Evolutionary conservation across 1,140 invertebrate genomes (phyloP).

Genomic region (Zaprionus davidi): DNA sequence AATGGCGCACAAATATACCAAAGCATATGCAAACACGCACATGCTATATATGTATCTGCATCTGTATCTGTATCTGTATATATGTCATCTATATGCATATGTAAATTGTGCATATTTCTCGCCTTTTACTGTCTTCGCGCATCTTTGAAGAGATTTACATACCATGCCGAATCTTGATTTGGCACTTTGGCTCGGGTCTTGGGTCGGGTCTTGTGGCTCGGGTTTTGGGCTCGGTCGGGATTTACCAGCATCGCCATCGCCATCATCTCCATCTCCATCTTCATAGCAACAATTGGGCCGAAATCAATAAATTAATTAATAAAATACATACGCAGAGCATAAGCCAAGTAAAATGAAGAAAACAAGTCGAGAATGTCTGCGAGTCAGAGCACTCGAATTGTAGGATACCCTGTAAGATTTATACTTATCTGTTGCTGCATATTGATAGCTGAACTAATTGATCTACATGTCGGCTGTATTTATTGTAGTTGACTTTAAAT

Average conservation of each 20-base stretch:
- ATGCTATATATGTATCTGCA: constrained; percentile 10
- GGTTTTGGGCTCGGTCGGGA: constrained; percentile 44
- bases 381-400: background rate
- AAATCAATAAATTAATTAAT: constrained; percentile 49
- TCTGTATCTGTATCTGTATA: constrained; percentile 11
- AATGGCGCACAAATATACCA: constrained; percentile 13
- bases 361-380: background rate
- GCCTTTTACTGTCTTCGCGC: constrained; percentile 16
- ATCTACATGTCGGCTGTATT: too few species aligned
- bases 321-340: constrained; percentile 25
- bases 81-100: constrained; percentile 23
- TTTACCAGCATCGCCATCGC: constrained; percentile 48
- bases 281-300: constrained; percentile 46
- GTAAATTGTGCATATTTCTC: constrained; percentile 36
- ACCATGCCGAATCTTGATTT: constrained; percentile 28
- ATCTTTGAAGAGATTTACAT: constrained; percentile 49
- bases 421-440: too few species aligned
- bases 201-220: background rate
- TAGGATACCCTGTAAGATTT: constrained; percentile 18
- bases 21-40: constrained; percentile 7
- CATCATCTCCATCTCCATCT: constrained; percentile 14
- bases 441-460: too few species aligned
- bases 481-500: too few species aligned
- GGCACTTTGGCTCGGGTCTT: constrained; percentile 9
- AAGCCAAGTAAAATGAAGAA: background rate